A percentile compares a stretch with the other conserved stretches of the same genome.
These are phyloP conservation scores for Furnarius figulus DNA, from an alignment of 2,113 vertebrate species.

Conservation along the genomic window DNA sequence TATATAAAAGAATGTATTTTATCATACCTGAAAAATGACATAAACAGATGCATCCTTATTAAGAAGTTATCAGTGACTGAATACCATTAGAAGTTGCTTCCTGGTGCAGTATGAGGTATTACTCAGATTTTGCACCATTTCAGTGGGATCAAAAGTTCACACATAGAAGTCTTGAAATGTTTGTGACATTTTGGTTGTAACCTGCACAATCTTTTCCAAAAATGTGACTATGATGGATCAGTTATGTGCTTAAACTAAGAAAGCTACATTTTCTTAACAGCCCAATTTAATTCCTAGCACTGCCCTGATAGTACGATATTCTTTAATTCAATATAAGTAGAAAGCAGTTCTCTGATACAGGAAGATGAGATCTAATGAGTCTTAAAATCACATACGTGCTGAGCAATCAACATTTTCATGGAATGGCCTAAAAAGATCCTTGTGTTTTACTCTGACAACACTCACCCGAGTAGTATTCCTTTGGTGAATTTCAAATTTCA, in stretches of 20 bases:
- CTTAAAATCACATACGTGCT: conserved; percentile 38
- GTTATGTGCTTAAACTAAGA: background rate
- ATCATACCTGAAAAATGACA: background rate
- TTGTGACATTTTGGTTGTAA: conserved; percentile 14
- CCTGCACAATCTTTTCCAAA: background rate
- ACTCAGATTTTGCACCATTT: background rate
- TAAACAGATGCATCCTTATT: background rate
- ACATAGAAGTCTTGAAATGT: background rate
- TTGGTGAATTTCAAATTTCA: conserved; percentile 23
- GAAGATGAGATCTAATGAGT: background rate
- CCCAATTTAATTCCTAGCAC: background rate
- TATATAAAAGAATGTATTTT: background rate
- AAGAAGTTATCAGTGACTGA: background rate
- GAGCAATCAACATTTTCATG: conserved; percentile 11
- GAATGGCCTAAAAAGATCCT: background rate
- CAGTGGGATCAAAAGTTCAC: background rate
- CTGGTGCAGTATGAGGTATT: background rate
- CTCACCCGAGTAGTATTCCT: background rate
- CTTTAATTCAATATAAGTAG: background rate
- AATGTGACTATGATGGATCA: background rate
- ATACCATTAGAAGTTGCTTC: background rate
- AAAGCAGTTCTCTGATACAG: background rate
- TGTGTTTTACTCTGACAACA: conserved; percentile 26
- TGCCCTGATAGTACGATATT: background rate
- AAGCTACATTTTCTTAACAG: background rate